A percentile compares a stretch with the other conserved stretches of the same genome.
Evolutionary conservation across 1,140 invertebrate genomes (phyloP).

Genomic region (Heliconius congener): DNA sequence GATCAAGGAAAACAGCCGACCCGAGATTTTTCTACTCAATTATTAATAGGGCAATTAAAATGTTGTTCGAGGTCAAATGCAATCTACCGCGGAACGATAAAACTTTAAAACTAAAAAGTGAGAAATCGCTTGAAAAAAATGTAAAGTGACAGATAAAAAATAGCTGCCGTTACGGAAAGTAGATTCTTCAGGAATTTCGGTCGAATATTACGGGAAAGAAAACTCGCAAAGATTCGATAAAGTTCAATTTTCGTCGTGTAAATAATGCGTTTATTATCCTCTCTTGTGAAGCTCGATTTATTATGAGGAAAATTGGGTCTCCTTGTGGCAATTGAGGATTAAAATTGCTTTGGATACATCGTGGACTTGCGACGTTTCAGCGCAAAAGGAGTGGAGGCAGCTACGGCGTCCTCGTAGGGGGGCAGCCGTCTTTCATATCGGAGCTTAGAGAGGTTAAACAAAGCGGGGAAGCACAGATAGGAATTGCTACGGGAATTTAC

Average conservation of each 20-base stretch:
- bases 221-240: slow-evolving; percentile 31
- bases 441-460: slow-evolving; percentile 60
- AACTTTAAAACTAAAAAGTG: slow-evolving; percentile 41
- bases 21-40: slow-evolving; percentile 27
- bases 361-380: slow-evolving; percentile 43
- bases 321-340: slow-evolving; percentile 22
- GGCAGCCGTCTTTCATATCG: slow-evolving; percentile 66
- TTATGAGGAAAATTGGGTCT: slow-evolving; percentile 20
- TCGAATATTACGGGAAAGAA: slow-evolving; percentile 24
- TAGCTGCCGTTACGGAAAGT: slow-evolving; percentile 15
- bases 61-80: slow-evolving; percentile 50
- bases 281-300: slow-evolving; percentile 12
- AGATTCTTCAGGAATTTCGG: slow-evolving; percentile 18
- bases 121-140: slow-evolving; percentile 38
- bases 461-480: slow-evolving; percentile 46
- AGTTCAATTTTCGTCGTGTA: slow-evolving; percentile 33
- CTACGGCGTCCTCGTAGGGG: slow-evolving; percentile 51
- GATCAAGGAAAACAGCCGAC: slow-evolving; percentile 17
- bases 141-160: slow-evolving; percentile 17
- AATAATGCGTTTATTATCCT: slow-evolving; percentile 38
- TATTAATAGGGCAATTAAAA: slow-evolving; percentile 49
- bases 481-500: slow-evolving; percentile 44
- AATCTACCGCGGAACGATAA: slow-evolving; percentile 41
- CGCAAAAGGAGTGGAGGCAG: slow-evolving; percentile 33
- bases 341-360: slow-evolving; percentile 24